These are phyloP conservation scores for Cichlasoma orientale DNA, from an alignment of 2,797 vertebrate species.

Conservation along the genomic window DNA sequence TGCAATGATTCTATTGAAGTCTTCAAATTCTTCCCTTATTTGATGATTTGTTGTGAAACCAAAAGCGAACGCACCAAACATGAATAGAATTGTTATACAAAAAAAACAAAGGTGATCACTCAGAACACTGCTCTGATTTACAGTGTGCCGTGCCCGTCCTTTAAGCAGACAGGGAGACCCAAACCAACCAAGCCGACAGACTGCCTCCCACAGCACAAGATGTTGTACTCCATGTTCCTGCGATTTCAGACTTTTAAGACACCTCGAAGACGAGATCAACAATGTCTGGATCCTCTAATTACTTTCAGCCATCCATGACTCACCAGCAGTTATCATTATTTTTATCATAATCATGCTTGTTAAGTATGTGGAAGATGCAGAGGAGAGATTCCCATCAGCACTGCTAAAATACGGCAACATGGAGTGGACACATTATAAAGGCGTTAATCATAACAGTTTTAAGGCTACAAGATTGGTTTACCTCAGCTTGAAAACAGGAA, in stretches of 20 bases:
- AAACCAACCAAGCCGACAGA: neutral
- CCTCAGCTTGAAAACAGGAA: slow-evolving; percentile 69
- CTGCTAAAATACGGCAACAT: neutral
- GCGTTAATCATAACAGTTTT: neutral
- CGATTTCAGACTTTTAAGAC: slow-evolving; percentile 36
- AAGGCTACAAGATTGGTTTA: slow-evolving; percentile 26
- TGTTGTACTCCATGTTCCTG: slow-evolving; percentile 10
- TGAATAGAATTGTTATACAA: too few relatives aligned
- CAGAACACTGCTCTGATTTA: too few relatives aligned
- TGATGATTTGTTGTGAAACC: too few relatives aligned
- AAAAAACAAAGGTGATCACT: too few relatives aligned
- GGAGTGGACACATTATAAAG: slow-evolving; percentile 23
- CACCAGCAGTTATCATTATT: slow-evolving; percentile 40
- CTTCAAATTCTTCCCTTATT: too few relatives aligned
- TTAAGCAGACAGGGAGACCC: neutral
- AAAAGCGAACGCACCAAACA: too few relatives aligned
- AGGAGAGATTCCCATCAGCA: slow-evolving; percentile 2
- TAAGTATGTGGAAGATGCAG: neutral
- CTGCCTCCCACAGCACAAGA: neutral
- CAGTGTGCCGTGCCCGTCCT: too few relatives aligned
- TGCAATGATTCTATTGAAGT: neutral
- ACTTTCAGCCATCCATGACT: slow-evolving; percentile 48
- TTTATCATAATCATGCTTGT: slow-evolving; percentile 21
- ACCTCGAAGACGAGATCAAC: slow-evolving; percentile 23
- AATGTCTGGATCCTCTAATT: slow-evolving; percentile 45